A percentile compares a stretch with the other conserved stretches of the same genome.
Conservation (phyloP, 1,140 invertebrate genomes). For the Drosophila mauritiana region DNA sequence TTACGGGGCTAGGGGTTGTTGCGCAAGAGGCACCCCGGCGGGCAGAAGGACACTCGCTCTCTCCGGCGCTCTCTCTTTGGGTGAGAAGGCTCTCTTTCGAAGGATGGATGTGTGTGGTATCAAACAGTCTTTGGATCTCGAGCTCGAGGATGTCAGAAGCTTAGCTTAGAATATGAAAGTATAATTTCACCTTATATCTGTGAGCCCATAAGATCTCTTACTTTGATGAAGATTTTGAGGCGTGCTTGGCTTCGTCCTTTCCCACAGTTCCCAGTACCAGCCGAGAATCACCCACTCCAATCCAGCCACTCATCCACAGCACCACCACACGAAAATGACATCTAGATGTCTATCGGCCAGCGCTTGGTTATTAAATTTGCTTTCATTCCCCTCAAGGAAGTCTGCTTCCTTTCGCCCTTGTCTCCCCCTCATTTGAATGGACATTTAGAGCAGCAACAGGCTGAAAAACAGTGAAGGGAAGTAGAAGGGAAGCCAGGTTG, state of each 20-base stretch:
- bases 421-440: constrained; percentile 65
- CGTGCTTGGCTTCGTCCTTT: constrained; percentile 15
- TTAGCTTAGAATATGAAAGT: background rate
- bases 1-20: constrained; percentile 66
- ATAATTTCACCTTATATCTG: background rate
- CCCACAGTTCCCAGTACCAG: constrained; percentile 35
- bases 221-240: too few species aligned
- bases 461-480: constrained; percentile 29
- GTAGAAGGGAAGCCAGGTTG: constrained; percentile 3
- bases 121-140: background rate
- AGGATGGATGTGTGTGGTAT: background rate
- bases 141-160: background rate
- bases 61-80: background rate
- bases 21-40: constrained; percentile 67
- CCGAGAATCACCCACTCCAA: background rate
- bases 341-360: constrained; percentile 60
- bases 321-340: constrained; percentile 54
- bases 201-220: too few species aligned
- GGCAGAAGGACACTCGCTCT: constrained; percentile 21
- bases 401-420: constrained; percentile 34
- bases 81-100: background rate
- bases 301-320: constrained; percentile 24
- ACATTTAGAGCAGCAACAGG: constrained; percentile 56
- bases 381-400: constrained; percentile 53
- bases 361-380: constrained; percentile 64